Base-by-base conservation (phyloP, 2,113 vertebrate genomes). In the Scartelaos histophorus region DNA sequence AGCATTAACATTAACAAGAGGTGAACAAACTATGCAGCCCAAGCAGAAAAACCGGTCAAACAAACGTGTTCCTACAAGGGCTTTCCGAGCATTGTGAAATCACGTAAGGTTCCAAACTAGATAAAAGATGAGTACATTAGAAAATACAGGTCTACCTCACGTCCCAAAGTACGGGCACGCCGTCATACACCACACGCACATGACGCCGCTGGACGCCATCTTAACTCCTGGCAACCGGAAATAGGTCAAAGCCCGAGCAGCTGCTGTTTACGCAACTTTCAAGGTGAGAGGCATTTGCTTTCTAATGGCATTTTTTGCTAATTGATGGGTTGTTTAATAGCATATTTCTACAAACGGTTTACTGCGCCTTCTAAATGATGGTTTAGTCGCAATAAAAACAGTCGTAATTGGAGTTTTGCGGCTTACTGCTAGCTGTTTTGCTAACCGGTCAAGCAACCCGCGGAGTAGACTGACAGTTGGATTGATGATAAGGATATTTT, bases 171-270 rank as follows among this genome's bases (percentile, higher is more conserved):
- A 5, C 13, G 17, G 19, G n/a, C 49, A 53, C 7, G 10, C 7
- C 19, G 19, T 21, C 51, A n/a, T 7, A 54, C 19, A 1, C 7
- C 4, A 47, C 38, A 85, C 68, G 76, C 12, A 0, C 47, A 3
- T 62, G 77, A 82, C 76, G 79, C 67, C 13, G 0, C 65, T 0
- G 13, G 2, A 19, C 67, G 80, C 74, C 82, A 82, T 82, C 0
- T 80, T 85, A n/a, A 65, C 34, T 82, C 57, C 9, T 7, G 80
- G 84, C 73, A 82, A 76, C 66, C 73, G 78, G 81, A 38, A 76
- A n/a, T 66, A 9, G 38, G 29, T 16, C 56, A 58, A 15, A 58
- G 24, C 56, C n/a, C 1, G 54, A 67, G 38, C 70, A 74, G 35
- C 74, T 13, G 46, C 19, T 6, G 43, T 68, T 64, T 13, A 54